Percentiles rank a stretch among this genome's conserved stretches.
These are phyloP conservation scores for Diabrotica balteata DNA, from an alignment of 2,888 invertebrate genomes.

Conservation along the genomic window DNA sequence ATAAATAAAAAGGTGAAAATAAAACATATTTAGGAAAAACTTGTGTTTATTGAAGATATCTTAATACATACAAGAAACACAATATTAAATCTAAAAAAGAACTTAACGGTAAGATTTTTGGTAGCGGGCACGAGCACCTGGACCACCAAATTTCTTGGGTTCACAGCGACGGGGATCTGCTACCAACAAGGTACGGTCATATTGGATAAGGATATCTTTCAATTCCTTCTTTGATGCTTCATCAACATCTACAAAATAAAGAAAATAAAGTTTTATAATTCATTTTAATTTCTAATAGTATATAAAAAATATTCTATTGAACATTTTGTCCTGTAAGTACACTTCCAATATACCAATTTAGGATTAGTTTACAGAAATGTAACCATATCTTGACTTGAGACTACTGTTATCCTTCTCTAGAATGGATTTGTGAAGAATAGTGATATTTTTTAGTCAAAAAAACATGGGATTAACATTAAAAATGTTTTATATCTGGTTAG, in stretches of 20 bases:
- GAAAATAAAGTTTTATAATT: not conserved
- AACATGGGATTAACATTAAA: too few species aligned
- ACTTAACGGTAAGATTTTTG: constrained; percentile 99
- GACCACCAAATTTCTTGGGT: constrained; percentile 99
- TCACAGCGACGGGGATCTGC: constrained; percentile 99
- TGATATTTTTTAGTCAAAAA: too few species aligned
- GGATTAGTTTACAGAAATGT: too few species aligned
- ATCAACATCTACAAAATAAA: constrained; percentile 84
- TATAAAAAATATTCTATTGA: too few species aligned
- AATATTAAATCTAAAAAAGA: constrained; percentile 29
- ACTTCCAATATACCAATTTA: too few species aligned
- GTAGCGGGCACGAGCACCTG: constrained; percentile 98
- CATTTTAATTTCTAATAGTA: too few species aligned
- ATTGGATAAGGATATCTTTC: constrained; percentile 96
- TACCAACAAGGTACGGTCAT: constrained; percentile 96
- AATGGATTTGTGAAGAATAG: too few species aligned
- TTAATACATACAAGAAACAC: constrained; percentile 32
- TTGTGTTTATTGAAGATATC: constrained; percentile 35
- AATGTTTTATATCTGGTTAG: too few species aligned
- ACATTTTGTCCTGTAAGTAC: too few species aligned
- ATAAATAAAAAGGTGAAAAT: not conserved
- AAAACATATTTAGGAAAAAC: constrained; percentile 19
- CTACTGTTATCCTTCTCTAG: too few species aligned
- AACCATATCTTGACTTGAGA: too few species aligned
- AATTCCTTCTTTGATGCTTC: constrained; percentile 99